Percentiles rank a stretch among this genome's conserved stretches.
Evolutionary conservation across 2,113 vertebrate species (phyloP).

Genomic region (Gallinago undulata): DNA sequence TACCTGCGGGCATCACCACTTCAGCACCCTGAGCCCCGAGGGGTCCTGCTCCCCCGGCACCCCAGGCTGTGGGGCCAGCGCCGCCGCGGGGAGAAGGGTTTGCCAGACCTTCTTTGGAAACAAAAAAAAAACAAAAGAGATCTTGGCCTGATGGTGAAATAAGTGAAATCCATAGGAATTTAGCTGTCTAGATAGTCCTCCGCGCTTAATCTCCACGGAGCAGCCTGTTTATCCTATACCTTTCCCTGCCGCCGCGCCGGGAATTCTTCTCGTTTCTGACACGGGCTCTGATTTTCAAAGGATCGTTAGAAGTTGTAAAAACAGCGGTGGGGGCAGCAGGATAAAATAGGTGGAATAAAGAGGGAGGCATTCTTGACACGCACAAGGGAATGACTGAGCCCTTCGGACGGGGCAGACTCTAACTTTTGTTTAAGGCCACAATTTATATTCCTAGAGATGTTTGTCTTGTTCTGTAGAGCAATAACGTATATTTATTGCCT

Average conservation of each 20-base stretch:
- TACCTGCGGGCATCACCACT: rapidly evolving
- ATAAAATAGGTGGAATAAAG: background rate
- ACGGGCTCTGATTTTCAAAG: rapidly evolving
- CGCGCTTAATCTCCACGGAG: rapidly evolving
- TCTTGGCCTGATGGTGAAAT: background rate
- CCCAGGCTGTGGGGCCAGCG: rapidly evolving
- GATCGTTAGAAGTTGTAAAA: background rate
- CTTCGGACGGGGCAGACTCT: background rate
- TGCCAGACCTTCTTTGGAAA: background rate
- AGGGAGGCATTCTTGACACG: background rate
- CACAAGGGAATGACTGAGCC: rapidly evolving
- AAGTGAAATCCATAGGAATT: background rate
- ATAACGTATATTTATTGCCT: background rate
- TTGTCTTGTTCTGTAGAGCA: background rate
- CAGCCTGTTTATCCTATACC: background rate
- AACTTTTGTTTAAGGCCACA: background rate
- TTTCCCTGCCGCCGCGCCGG: background rate
- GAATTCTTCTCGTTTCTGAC: background rate
- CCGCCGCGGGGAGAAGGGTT: background rate
- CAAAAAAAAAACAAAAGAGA: background rate
- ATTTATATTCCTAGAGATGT: background rate
- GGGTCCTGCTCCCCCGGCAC: rapidly evolving
- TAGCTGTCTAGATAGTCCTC: background rate
- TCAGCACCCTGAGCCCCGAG: background rate
- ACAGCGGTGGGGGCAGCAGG: background rate